Conservation (phyloP, 2,888 invertebrate genomes). For the Noctua janthina region DNA sequence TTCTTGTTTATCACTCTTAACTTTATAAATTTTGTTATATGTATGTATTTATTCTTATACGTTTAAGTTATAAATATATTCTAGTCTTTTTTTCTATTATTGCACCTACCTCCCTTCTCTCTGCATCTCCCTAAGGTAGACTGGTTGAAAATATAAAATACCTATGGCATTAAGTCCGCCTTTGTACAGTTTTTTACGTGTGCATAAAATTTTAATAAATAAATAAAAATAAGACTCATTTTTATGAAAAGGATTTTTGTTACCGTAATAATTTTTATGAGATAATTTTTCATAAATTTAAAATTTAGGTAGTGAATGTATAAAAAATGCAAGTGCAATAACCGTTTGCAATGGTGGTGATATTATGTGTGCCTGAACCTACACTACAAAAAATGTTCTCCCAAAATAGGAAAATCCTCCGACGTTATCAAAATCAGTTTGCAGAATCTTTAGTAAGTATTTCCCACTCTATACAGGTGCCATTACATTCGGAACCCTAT, state of each 20-base stretch:
- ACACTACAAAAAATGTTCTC: not conserved
- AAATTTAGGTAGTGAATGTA: not conserved
- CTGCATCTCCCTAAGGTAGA: too few relatives aligned
- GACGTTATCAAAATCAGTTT: not conserved
- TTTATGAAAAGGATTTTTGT: not conserved
- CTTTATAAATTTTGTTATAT: too few relatives aligned
- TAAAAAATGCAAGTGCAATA: not conserved
- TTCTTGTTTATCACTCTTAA: too few relatives aligned
- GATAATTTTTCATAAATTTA: not conserved
- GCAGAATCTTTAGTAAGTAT: conserved; percentile 41
- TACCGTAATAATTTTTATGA: not conserved
- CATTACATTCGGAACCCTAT: conserved; percentile 82
- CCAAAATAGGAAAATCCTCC: not conserved
- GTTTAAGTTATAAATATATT: too few relatives aligned
- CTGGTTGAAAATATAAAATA: too few relatives aligned
- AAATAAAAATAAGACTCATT: not conserved
- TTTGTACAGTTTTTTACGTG: too few relatives aligned
- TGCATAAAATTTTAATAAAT: too few relatives aligned
- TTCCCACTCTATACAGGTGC: conserved; percentile 75
- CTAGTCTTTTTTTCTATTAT: too few relatives aligned
- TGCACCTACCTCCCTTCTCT: too few relatives aligned
- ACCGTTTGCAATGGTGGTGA: not conserved
- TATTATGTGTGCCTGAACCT: not conserved
- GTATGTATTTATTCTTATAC: too few relatives aligned
- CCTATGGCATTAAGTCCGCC: too few relatives aligned